These are phyloP conservation scores for Neoascia interrupta DNA, from an alignment of 2,888 invertebrate species.

Conservation along the genomic window DNA sequence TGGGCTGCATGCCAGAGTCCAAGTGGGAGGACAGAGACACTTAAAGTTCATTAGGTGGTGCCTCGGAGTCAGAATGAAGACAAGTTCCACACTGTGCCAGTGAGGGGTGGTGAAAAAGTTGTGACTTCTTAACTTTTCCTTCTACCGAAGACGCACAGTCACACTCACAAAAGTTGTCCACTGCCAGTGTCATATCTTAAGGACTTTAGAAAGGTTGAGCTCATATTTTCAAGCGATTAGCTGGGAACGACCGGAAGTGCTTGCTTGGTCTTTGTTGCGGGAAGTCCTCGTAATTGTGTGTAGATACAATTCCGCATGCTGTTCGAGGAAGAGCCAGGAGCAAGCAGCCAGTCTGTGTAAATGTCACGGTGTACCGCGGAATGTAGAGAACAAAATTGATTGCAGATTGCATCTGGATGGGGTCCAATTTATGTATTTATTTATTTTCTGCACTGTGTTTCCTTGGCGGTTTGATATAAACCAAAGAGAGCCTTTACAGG, in stretches of 20 bases:
- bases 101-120: conserved; percentile 60
- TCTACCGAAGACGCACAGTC: neutral
- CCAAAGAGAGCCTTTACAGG: conserved; percentile 23
- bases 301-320: conserved; percentile 4
- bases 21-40: conserved; percentile 25
- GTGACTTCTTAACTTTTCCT: conserved; percentile 31
- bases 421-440: conserved; percentile 62
- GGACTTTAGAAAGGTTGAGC: conserved; percentile 44
- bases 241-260: conserved; percentile 33
- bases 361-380: neutral
- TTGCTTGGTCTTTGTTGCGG: conserved; percentile 31
- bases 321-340: neutral
- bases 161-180: neutral
- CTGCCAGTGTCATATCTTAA: conserved; percentile 50
- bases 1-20: conserved; percentile 22
- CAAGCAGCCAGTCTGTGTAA: neutral
- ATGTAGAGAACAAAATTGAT: conserved; percentile 53
- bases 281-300: conserved; percentile 28
- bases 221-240: conserved; percentile 63
- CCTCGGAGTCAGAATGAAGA: conserved; percentile 16
- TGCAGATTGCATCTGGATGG: conserved; percentile 63
- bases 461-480: conserved; percentile 10
- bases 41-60: conserved; percentile 60
- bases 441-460: conserved; percentile 45
- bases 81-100: conserved; percentile 16